These are phyloP conservation scores for Meloidogyne exigua DNA, from an alignment of 1,140 invertebrate species.

Conservation along the genomic window DNA sequence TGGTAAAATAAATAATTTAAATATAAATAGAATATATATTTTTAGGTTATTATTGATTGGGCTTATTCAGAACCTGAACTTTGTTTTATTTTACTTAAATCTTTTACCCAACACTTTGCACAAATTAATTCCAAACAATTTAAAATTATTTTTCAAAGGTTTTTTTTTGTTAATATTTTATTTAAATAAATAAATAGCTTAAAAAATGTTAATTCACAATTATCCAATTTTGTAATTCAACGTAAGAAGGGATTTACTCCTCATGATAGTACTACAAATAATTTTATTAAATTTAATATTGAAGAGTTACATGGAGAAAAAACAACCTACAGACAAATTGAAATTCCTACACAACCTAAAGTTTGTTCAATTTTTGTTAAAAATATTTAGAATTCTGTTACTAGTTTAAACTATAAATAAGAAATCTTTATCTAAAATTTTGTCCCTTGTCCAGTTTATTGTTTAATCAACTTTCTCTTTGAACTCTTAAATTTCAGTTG, in stretches of 20 bases:
- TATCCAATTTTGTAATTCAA: neutral
- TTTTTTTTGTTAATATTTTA: neutral
- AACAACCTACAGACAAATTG: neutral
- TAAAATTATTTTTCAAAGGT: neutral
- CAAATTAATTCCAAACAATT: neutral
- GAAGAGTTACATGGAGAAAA: constrained; percentile 13
- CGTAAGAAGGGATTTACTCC: neutral
- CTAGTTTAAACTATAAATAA: too few relatives aligned
- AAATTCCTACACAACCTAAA: neutral
- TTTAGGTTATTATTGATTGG: constrained; percentile 22
- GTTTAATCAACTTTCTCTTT: too few relatives aligned
- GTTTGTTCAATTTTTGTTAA: neutral
- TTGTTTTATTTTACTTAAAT: constrained; percentile 20
- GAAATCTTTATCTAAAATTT: too few relatives aligned
- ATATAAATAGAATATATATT: neutral
- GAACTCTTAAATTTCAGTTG: too few relatives aligned
- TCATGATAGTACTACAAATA: neutral
- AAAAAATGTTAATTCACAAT: neutral
- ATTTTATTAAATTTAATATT: constrained; percentile 12
- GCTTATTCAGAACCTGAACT: constrained; percentile 16
- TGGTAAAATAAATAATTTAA: neutral
- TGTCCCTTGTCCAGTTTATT: too few relatives aligned
- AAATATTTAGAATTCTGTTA: too few relatives aligned
- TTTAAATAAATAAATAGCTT: neutral
- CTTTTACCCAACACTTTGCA: constrained; percentile 3